Percentiles rank a stretch among this genome's conserved stretches.
Evolutionary conservation across 2,113 vertebrate genomes (phyloP).

Genomic region (Myanophis thanlyinensis): DNA sequence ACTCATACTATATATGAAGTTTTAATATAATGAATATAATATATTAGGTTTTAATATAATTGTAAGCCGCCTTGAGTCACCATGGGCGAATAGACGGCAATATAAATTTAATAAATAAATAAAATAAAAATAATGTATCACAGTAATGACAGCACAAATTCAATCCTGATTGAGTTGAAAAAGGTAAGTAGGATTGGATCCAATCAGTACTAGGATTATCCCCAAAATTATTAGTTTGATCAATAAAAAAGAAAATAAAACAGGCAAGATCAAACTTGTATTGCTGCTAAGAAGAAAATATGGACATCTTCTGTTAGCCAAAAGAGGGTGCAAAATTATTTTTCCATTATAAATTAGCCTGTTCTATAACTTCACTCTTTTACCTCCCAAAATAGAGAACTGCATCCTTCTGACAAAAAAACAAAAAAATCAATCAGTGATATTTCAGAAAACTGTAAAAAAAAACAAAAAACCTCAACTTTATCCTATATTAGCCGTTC

Average conservation of each 20-base stretch:
- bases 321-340: too few species aligned
- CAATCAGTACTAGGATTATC: background rate
- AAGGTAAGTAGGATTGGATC: background rate
- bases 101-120: too few species aligned
- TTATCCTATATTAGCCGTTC: accelerated
- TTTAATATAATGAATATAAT: too few species aligned
- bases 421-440: background rate
- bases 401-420: background rate
- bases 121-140: too few species aligned
- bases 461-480: background rate
- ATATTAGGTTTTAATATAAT: background rate
- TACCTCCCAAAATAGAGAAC: background rate
- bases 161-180: background rate
- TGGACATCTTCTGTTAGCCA: too few species aligned
- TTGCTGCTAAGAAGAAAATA: background rate
- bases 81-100: too few species aligned
- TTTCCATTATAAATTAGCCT: background rate
- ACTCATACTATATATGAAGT: too few species aligned
- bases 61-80: too few species aligned
- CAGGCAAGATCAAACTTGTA: too few species aligned
- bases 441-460: background rate
- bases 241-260: too few species aligned
- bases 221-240: background rate
- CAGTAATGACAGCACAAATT: background rate
- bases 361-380: background rate